Evolutionary conservation across 30 jellyfish, hydroid and myxozoan genomes (phyloP).

Genomic region (Catostylus mosaicus): DNA sequence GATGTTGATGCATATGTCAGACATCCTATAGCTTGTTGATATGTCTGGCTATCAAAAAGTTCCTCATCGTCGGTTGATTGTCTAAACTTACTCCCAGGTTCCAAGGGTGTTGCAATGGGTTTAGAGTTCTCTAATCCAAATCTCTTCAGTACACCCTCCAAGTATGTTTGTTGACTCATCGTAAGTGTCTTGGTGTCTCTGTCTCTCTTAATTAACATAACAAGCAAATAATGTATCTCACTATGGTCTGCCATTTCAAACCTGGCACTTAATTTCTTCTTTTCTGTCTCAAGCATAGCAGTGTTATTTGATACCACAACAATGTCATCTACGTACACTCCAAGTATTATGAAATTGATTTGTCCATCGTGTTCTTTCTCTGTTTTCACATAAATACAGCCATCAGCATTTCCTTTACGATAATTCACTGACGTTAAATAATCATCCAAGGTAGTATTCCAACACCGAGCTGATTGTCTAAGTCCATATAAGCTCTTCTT

Average conservation of each 20-base stretch:
- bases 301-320: slow-evolving; percentile 10
- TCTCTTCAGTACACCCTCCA: slow-evolving; percentile 1
- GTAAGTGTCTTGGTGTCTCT: neutral
- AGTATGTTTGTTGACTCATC: slow-evolving; percentile 13
- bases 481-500: slow-evolving; percentile 28
- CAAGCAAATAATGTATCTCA: slow-evolving; percentile 6
- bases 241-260: slow-evolving; percentile 29
- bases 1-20: slow-evolving; percentile 33
- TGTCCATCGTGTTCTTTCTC: neutral
- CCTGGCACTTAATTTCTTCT: neutral
- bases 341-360: neutral
- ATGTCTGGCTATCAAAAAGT: neutral
- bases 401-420: neutral
- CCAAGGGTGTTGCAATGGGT: slow-evolving; percentile 49
- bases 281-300: neutral
- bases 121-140: slow-evolving; percentile 38
- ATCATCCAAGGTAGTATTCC: slow-evolving; percentile 3
- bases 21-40: slow-evolving; percentile 28
- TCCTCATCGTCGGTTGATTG: neutral
- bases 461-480: slow-evolving; percentile 36
- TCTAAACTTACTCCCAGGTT: slow-evolving; percentile 5
- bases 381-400: slow-evolving; percentile 12
- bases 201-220: slow-evolving; percentile 30
- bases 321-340: slow-evolving; percentile 29
- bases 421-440: neutral